phyloP scores from a whole-genome alignment of 2,113 vertebrate species.

The Lepus timidus region DNA sequence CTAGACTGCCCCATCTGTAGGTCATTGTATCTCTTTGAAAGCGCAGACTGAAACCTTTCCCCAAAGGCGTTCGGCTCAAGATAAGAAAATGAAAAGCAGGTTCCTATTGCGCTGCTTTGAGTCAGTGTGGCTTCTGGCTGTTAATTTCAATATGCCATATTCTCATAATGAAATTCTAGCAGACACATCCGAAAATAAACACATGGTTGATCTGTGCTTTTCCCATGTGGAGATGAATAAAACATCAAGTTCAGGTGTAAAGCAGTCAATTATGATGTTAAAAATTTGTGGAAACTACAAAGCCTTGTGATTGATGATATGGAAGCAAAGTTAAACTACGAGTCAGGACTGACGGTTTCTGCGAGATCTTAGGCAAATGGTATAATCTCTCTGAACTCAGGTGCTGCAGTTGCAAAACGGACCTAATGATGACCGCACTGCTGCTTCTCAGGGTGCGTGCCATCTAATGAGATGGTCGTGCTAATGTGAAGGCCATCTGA shows the following conservation, averaged over 20 bases:
- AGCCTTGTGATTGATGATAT: conserved; percentile 35
- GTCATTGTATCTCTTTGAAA: not conserved
- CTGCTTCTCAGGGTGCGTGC: not conserved
- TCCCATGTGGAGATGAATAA: conserved; percentile 70
- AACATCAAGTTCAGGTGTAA: conserved; percentile 68
- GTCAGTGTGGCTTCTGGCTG: conserved; percentile 28
- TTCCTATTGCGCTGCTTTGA: not conserved
- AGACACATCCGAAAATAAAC: conserved; percentile 72
- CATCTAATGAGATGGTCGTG: not conserved
- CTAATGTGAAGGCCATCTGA: not conserved
- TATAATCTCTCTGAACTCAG: not conserved
- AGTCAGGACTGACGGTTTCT: not conserved
- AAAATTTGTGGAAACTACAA: conserved; percentile 61
- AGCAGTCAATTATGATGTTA: conserved; percentile 62
- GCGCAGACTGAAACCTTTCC: not conserved
- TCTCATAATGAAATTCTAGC: conserved; percentile 61
- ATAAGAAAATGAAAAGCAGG: conserved; percentile 45
- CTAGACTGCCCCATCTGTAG: not conserved
- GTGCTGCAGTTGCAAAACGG: conserved; percentile 21
- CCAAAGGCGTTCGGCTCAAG: not conserved
- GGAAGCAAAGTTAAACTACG: conserved; percentile 44
- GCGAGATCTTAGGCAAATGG: not conserved
- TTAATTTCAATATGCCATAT: conserved; percentile 61
- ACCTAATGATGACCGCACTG: not conserved
- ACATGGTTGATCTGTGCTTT: conserved; percentile 44